Evolutionary conservation across 2,113 vertebrate genomes (phyloP), one percentile per base, ranked within the genome.

Genomic region (Sapajus apella): DNA sequence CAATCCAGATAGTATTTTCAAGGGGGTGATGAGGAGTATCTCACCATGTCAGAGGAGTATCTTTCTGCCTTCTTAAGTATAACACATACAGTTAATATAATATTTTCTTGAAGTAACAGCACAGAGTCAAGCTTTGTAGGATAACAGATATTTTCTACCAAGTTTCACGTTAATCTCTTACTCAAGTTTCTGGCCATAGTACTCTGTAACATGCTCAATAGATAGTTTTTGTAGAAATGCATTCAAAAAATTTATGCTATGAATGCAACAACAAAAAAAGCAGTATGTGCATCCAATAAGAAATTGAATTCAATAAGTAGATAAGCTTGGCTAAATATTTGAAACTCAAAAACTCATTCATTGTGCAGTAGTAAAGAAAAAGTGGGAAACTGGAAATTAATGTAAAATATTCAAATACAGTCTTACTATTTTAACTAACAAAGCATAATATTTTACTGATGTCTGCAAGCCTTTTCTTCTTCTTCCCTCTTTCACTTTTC

Each of bases 331-430:
- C 7, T n/a, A 80, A 91, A 75, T 79, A 16, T 16, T 80, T 9
- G 8, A 55, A 90, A 32, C 47, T 95, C 61, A 96, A 94, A 91
- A 95, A n/a, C 37, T 32, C 4, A 76, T 43, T 64, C 17, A 43
- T 94, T 94, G 89, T 21, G 81, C 6, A 6, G 56, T 8, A 95
- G 30, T n/a, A 95, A 96, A 84, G n/a, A 73, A 55, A 90, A 79
- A 64, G 3, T n/a, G 9, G 6, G 40, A 56, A 92, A 73, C 5
- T 91, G 3, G 6, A 90, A 90, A 75, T 68, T 75, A 81, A 68
- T 73, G 8, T 66, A 79, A 94, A 94, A 92, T 75, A 87, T 25
- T 73, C 30, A 30, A 79, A 55, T 40, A 43, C 1, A 5, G 58
- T 87, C 80, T 72, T 75, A 47, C 5, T 55, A 25, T 77, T 92